These are phyloP conservation scores for Ditula angustiorana DNA, from an alignment of 2,888 invertebrate species.

Conservation along the genomic window DNA sequence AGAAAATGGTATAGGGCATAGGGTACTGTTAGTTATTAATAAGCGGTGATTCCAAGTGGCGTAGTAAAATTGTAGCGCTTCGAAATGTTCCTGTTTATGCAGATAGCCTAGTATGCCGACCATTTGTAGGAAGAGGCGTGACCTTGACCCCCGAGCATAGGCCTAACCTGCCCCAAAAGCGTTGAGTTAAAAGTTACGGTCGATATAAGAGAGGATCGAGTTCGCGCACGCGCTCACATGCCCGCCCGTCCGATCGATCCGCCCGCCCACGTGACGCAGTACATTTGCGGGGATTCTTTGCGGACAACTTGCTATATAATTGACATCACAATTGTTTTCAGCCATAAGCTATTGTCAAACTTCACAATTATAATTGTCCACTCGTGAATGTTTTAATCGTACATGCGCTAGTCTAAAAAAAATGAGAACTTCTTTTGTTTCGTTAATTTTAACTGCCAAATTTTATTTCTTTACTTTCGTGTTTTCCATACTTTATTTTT, in stretches of 20 bases:
- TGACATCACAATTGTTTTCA: slow-evolving; percentile 48
- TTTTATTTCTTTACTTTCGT: background rate
- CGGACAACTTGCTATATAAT: slow-evolving; percentile 60
- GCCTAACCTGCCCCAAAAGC: slow-evolving; percentile 86
- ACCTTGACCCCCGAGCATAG: slow-evolving; percentile 84
- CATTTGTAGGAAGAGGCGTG: slow-evolving; percentile 69
- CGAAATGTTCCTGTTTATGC: slow-evolving; percentile 1
- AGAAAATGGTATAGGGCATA: too few species aligned
- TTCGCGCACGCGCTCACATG: slow-evolving; percentile 75
- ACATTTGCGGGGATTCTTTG: slow-evolving; percentile 82
- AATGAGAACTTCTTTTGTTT: background rate
- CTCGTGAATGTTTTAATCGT: background rate
- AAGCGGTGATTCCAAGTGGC: background rate
- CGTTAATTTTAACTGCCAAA: background rate
- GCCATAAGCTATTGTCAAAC: slow-evolving; percentile 27
- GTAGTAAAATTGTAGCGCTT: background rate
- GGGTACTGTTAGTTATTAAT: too few species aligned
- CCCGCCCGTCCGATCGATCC: slow-evolving; percentile 75
- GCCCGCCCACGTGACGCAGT: slow-evolving; percentile 83
- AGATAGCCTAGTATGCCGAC: slow-evolving; percentile 30
- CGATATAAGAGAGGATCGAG: slow-evolving; percentile 73
- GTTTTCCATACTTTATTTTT: too few species aligned
- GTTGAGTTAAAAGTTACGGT: slow-evolving; percentile 77
- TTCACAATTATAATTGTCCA: background rate
- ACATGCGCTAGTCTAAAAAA: background rate